Evolutionary conservation across 2,888 invertebrate species (phyloP).

Genomic region (Nomada lathburiana): DNA sequence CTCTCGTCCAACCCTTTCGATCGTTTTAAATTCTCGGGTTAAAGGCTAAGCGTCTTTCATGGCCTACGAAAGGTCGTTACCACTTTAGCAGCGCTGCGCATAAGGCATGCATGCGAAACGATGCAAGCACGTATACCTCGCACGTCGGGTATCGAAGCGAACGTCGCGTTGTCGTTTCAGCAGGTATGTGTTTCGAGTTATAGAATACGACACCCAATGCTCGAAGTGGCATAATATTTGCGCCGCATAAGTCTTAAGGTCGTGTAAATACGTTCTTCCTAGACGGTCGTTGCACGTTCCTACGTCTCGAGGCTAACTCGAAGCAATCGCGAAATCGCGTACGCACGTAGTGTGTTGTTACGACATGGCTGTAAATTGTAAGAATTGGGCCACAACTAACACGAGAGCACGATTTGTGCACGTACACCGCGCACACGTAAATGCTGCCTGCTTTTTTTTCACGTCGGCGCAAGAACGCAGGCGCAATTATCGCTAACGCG

Average conservation of each 20-base stretch:
- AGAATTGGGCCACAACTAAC: slow-evolving; percentile 80
- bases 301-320: slow-evolving; percentile 27
- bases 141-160: not conserved
- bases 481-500: slow-evolving; percentile 83
- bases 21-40: slow-evolving; percentile 61
- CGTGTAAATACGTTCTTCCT: slow-evolving; percentile 45
- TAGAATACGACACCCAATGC: slow-evolving; percentile 36
- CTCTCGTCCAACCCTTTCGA: slow-evolving; percentile 33
- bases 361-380: slow-evolving; percentile 81
- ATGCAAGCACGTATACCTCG: not conserved
- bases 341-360: slow-evolving; percentile 69
- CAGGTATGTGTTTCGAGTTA: slow-evolving; percentile 42
- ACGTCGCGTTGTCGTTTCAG: slow-evolving; percentile 32
- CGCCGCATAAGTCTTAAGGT: slow-evolving; percentile 39
- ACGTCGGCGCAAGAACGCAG: slow-evolving; percentile 74
- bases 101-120: slow-evolving; percentile 1
- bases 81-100: slow-evolving; percentile 58
- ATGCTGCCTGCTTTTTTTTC: slow-evolving; percentile 64
- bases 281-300: slow-evolving; percentile 41
- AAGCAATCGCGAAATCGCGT: slow-evolving; percentile 68
- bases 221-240: slow-evolving; percentile 40
- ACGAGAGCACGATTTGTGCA: slow-evolving; percentile 15
- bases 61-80: slow-evolving; percentile 76
- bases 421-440: slow-evolving; percentile 39
- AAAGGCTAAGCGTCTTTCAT: slow-evolving; percentile 72